A percentile compares a stretch with the other conserved stretches of the same genome.
Conservation (phyloP, 2,113 vertebrate genomes). For the Steatornis caripensis region DNA sequence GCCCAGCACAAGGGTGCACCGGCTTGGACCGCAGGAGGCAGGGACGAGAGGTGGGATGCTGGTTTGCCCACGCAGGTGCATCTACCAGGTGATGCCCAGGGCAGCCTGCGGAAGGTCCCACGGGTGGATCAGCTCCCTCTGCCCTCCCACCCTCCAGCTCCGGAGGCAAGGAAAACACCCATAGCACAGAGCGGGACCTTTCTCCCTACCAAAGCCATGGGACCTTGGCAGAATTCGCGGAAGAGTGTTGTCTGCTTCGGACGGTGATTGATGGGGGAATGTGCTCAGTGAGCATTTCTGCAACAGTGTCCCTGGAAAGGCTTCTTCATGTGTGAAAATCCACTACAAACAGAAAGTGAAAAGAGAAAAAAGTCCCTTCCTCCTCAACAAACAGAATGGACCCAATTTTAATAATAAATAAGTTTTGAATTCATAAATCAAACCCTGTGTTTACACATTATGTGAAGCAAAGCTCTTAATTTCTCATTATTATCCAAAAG, state of each 20-base stretch:
- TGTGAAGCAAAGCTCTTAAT: neutral
- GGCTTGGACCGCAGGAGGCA: neutral
- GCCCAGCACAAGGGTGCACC: neutral
- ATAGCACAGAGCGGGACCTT: neutral
- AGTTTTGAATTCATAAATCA: neutral
- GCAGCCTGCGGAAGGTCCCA: neutral
- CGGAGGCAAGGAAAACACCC: neutral
- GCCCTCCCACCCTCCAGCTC: neutral
- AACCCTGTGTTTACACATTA: neutral
- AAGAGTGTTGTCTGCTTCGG: neutral
- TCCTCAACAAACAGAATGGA: neutral
- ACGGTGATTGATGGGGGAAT: neutral
- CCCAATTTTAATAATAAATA: neutral
- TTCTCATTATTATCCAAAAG: neutral
- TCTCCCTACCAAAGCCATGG: neutral
- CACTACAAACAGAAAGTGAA: neutral
- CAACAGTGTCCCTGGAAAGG: neutral
- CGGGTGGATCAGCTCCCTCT: accelerated
- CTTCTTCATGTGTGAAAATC: neutral
- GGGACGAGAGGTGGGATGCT: neutral
- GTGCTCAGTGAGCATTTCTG: neutral
- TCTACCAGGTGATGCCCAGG: neutral
- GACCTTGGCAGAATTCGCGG: neutral
- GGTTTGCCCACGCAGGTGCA: accelerated
- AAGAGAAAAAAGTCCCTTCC: neutral